These are phyloP conservation scores for Poecilia velifera DNA, from an alignment of 2,797 vertebrate species.

Conservation along the genomic window DNA sequence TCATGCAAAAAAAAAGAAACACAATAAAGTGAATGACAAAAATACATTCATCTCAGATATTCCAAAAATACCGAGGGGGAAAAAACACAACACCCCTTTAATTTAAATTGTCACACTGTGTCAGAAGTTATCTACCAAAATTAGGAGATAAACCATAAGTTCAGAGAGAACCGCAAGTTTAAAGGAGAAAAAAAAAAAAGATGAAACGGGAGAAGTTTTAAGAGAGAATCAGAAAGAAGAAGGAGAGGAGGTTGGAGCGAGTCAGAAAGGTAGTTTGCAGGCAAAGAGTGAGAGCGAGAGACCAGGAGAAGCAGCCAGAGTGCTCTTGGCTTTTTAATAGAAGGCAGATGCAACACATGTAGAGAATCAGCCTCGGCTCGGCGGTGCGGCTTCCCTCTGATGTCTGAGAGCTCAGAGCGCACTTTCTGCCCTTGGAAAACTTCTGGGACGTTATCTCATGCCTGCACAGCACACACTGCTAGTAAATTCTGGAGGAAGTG, in stretches of 20 bases:
- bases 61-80: not conserved
- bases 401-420: constrained; percentile 86
- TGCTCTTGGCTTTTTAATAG: constrained; percentile 75
- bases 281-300: constrained; percentile 56
- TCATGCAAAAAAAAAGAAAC: not conserved
- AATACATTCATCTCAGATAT: not conserved
- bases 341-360: constrained; percentile 81
- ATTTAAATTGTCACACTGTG: not conserved
- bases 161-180: constrained; percentile 42
- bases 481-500: constrained; percentile 67
- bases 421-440: constrained; percentile 85
- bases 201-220: constrained; percentile 38
- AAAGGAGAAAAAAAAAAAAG: constrained; percentile 29
- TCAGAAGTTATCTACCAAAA: constrained; percentile 34
- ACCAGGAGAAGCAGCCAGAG: constrained; percentile 61
- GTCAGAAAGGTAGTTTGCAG: constrained; percentile 67
- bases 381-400: constrained; percentile 82
- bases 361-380: constrained; percentile 84
- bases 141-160: constrained; percentile 39
- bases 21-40: not conserved
- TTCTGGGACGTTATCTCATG: constrained; percentile 84
- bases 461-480: constrained; percentile 73
- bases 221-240: constrained; percentile 33
- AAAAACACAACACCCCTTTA: not conserved
- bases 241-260: constrained; percentile 43